Base-by-base conservation (phyloP, 2,797 vertebrate species). In the Pachyuromys duprasi region DNA sequence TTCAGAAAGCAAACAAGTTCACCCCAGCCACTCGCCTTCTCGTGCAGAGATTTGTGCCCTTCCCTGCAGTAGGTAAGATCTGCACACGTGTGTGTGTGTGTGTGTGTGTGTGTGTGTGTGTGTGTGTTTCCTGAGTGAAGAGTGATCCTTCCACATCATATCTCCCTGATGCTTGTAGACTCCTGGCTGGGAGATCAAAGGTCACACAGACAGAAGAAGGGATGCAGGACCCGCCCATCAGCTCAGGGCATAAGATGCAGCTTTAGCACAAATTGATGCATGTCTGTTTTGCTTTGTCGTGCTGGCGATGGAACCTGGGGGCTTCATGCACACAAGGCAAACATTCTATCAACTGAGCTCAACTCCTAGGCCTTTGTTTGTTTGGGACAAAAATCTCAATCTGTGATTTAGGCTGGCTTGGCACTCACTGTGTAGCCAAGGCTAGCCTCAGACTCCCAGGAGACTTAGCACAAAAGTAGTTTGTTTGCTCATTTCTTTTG, bases 21-120 rank as follows among this genome's bases (percentile, higher is more conserved):
- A 99, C 98, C 86, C 99, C 99, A 0, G 98, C 99, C 49, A 99
- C 99, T 78, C 99, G 99, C 90, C 98, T 99, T n/a, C 95, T 99
- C 96, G 99, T 99, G 97, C 99, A 99, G 99, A 99, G 99, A 97
- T 99, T 99, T 89, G 99, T 99, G 98, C 99, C 99, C 0, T 99
- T 99, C 98, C 99, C 99, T 31, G 99, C 99, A 60, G 99, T 99
- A 74, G 99, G 99, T 99, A 98, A 98, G 99, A 86, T 76, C 20
- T 62, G 60, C n/a, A 3, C 17, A n/a, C 62, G 22, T 11, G 0
- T 31, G 13, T 12, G 2, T 53, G 55, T 53, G 42, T 57, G 2
- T 78, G 28, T 33, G 2, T 42, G 22, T 45, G 86, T 45, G 62
- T 49, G 57, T 62, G 79, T 39, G n/a, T 42, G 60, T 20, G 36